Conservation (phyloP, 2,888 invertebrate genomes). For the Drosophila dives region DNA sequence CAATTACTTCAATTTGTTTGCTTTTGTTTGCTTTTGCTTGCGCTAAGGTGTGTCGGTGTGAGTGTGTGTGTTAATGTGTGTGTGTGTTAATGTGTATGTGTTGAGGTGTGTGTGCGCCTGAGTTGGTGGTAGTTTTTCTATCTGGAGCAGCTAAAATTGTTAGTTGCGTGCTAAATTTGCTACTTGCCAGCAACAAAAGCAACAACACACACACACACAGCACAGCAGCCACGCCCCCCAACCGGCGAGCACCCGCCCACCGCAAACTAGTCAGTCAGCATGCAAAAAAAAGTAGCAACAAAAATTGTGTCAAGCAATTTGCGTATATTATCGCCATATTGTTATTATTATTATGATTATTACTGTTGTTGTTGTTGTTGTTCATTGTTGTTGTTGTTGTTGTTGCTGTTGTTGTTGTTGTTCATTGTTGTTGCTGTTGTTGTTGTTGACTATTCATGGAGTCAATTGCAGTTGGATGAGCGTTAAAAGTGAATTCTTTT, state of each 20-base stretch:
- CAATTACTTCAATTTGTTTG: conserved; percentile 39
- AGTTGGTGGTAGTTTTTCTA: conserved; percentile 48
- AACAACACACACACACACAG: conserved; percentile 26
- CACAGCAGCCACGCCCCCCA: conserved; percentile 17
- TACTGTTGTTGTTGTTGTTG: conserved; percentile 9
- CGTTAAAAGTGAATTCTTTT: conserved; percentile 39
- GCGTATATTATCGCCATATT: conserved; percentile 73
- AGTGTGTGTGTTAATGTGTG: conserved; percentile 37
- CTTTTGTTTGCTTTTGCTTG: conserved; percentile 22
- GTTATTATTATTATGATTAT: conserved; percentile 1
- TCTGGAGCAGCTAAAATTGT: conserved; percentile 79
- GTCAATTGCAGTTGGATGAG: conserved; percentile 69
- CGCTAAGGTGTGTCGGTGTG: conserved; percentile 47
- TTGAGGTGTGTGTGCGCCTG: conserved; percentile 27
- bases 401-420: conserved; percentile 3
- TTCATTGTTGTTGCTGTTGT: conserved; percentile 9
- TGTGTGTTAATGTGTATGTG: conserved; percentile 22
- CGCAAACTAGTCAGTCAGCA: conserved; percentile 14
- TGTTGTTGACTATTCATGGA: conserved; percentile 42
- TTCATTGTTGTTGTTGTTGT: background rate
- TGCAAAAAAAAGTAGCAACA: conserved; percentile 18
- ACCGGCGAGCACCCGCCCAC: conserved; percentile 30
- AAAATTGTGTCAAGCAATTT: conserved; percentile 81
- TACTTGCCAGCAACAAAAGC: conserved; percentile 44
- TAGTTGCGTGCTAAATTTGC: conserved; percentile 78